Evolutionary conservation across 2,113 vertebrate genomes (phyloP).

Genomic region (Laticauda laticaudata): DNA sequence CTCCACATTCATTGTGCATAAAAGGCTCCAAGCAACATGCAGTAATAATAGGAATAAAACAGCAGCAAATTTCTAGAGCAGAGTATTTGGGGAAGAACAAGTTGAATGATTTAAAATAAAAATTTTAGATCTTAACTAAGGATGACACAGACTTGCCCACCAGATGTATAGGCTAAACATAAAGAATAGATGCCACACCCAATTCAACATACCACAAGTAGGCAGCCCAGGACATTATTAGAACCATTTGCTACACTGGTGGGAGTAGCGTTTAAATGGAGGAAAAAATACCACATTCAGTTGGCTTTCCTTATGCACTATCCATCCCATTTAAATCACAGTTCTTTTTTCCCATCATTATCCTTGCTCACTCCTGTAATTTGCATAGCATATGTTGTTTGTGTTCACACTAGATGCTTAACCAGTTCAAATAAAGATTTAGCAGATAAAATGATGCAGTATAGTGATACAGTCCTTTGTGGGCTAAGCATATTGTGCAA

Average conservation of each 20-base stretch:
- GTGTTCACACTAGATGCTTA: background rate
- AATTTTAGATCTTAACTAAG: background rate
- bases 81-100: background rate
- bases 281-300: background rate
- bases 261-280: background rate
- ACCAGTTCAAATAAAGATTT: background rate
- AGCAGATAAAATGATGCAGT: background rate
- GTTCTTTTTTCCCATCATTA: background rate
- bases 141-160: background rate
- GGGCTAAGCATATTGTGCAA: background rate
- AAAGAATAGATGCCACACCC: background rate
- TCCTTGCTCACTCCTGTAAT: background rate
- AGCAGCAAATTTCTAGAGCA: background rate
- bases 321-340: background rate
- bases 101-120: background rate
- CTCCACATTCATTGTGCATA: background rate
- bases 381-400: background rate
- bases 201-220: background rate
- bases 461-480: background rate
- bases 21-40: background rate
- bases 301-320: background rate
- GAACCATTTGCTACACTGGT: background rate
- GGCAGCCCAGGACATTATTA: background rate
- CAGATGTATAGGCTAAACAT: background rate
- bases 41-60: background rate